phyloP scores from a whole-genome alignment of 2,888 invertebrate genomes.

The Phortica okadai region DNA sequence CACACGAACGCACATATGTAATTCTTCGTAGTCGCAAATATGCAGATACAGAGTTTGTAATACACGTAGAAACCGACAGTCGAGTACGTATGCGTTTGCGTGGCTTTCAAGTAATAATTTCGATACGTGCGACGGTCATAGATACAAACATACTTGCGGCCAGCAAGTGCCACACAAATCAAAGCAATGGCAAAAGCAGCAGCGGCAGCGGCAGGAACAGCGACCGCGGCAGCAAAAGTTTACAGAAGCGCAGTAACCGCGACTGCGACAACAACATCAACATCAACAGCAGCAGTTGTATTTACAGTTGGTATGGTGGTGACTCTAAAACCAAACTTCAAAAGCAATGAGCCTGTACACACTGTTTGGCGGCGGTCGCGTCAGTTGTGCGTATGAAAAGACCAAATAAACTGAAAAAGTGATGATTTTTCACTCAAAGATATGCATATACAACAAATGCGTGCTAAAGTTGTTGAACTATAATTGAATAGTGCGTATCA shows the following conservation, averaged over 20 bases:
- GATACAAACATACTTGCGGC: conserved; percentile 17
- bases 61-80: conserved; percentile 40
- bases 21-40: conserved; percentile 26
- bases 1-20: conserved; percentile 37
- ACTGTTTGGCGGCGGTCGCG: too few species aligned
- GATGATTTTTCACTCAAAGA: conserved; percentile 17
- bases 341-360: background rate
- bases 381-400: background rate
- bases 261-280: conserved; percentile 9
- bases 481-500: conserved; percentile 27
- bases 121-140: conserved; percentile 19
- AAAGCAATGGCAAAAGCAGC: conserved; percentile 40
- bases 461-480: conserved; percentile 24
- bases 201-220: conserved; percentile 24
- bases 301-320: background rate
- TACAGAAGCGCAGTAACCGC: background rate
- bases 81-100: background rate
- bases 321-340: background rate
- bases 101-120: conserved; percentile 15
- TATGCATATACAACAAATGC: conserved; percentile 18
- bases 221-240: conserved; percentile 22
- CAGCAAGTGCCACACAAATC: conserved; percentile 22
- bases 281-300: background rate
- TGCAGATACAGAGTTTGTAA: conserved; percentile 41
- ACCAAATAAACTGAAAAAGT: background rate